Base-by-base conservation (phyloP, 2,797 vertebrate genomes). In the Craterocephalus amniculus region DNA sequence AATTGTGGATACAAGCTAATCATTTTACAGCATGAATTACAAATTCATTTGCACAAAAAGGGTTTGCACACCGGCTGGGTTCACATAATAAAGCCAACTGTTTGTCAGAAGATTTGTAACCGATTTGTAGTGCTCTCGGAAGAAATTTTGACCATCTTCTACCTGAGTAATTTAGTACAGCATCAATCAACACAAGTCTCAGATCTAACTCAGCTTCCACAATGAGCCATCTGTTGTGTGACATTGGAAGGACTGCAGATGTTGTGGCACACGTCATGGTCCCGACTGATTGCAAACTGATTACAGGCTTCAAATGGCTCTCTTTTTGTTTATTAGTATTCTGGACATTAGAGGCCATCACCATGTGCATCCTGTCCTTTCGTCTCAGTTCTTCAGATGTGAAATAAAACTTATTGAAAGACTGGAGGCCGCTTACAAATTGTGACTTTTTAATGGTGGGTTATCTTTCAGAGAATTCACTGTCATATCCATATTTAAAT, bases 271-370 rank as follows among this genome's bases (percentile, higher is more conserved):
- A 73, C 72, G 70, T 72, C 43, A 40, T 32, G 22, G 49, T 65
- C 72, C 52, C 10, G 6, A 76, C 74, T 87, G 80, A 88, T 80
- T 86, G 73, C 68, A 74, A 83, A 80, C 73, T 86, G 80, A 87
- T 88, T 86, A 67, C 74, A 57, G 13, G 36, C 71, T 57, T 83
- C 57, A 74, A 58, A 78, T 79, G 51, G 56, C 66, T 70, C 49
- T 61, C 32, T 70, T 62, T 80, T 78, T 85, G 74, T 86, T 78
- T 85, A 80, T 87, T 76, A 75, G 73, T 73, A 81, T 88, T 88
- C 88, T 71, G 63, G 36, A 82, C 84, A 87, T 85, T 87, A 85
- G 80, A 81, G 64, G 72, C 78, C 63, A 54, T 81, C 58, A 0
- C 52, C 9, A 24, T 70, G 74, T 64, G 80, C 75, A 82, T 77